Base-by-base conservation (phyloP, 2,113 vertebrate genomes). In the Genyomyrus donnyi region DNA sequence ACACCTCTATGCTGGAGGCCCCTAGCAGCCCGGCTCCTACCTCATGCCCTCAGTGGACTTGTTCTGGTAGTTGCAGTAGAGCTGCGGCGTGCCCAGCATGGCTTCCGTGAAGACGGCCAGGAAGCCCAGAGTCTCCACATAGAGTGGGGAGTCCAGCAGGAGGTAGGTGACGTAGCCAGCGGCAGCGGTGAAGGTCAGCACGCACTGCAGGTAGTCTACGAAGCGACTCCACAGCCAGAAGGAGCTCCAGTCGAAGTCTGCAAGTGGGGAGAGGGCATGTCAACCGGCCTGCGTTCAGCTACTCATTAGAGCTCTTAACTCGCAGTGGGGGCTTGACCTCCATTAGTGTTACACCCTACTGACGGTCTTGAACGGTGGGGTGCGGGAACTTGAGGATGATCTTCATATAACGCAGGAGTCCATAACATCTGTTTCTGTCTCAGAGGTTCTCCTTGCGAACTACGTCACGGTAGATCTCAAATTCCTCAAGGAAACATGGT, bases 161-260 rank as follows among this genome's bases (percentile, higher is more conserved):
- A 99, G 96, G 95, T 99, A 99, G 50, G 98, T 99, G 95, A 98
- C 39, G 92, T 97, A 98, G 90, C 96, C 96, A 0, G 97, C 96
- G 90, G 97, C 93, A 2, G 97, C 95, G 0, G 97, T 97, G 95
- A 99, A 99, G 91, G 96, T 95, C 94, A 98, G 91, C 87, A 99
- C 96, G 0, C 98, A 99, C 95, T 98, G 97, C 91, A 99, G 35
- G 7, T 99, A 99, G 95, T 99, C 98, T 89, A 95, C 87, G 62
- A 99, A 99, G 94, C 96, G 96, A 93, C 96, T 99, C 98, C 98
- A 99, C 84, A 93, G 96, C 98, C 98, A 99, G 94, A 99, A 99
- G 93, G 97, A 95, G 92, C 89, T 97, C 93, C 97, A 96, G 92
- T 99, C 98, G 88, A 99, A 97, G 95, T 99, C 98, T 99, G 95